Evolutionary conservation across 2,797 vertebrate genomes (phyloP).

Genomic region (Micrastur ruficollis): DNA sequence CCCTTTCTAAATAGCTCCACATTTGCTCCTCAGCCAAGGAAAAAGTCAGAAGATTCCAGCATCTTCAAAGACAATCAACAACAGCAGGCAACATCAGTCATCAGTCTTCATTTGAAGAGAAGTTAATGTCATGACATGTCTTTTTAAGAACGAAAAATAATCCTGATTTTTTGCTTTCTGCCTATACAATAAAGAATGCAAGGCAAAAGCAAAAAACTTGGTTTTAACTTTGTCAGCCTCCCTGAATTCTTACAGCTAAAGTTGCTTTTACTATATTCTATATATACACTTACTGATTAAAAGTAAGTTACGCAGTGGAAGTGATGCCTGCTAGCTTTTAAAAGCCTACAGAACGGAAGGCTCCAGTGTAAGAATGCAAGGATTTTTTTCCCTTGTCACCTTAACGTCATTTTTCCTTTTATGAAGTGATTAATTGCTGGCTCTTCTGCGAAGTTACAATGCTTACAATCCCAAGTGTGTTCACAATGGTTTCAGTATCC

Average conservation of each 20-base stretch:
- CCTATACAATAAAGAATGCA: neutral
- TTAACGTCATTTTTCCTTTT: neutral
- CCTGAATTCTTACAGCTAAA: neutral
- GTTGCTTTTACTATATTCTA: neutral
- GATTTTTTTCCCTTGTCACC: neutral
- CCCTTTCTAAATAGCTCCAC: neutral
- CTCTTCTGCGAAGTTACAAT: neutral
- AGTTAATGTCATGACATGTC: neutral
- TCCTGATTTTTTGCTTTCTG: neutral
- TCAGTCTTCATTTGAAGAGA: neutral
- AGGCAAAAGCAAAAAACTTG: neutral
- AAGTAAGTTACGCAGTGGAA: accelerated
- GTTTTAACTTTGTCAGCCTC: neutral
- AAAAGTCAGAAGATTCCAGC: neutral
- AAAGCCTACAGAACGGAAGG: neutral
- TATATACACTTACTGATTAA: neutral
- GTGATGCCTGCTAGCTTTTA: neutral
- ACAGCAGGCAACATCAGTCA: neutral
- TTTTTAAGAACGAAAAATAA: neutral
- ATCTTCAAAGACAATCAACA: neutral
- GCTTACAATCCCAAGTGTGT: neutral
- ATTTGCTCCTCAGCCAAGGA: neutral
- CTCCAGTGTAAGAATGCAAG: neutral
- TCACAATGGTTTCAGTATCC: neutral
- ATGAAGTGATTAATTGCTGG: neutral